A percentile compares a stretch with the other conserved stretches of the same genome.
Conservation (phyloP, 2,888 invertebrate genomes). For the Torymus auratus region DNA sequence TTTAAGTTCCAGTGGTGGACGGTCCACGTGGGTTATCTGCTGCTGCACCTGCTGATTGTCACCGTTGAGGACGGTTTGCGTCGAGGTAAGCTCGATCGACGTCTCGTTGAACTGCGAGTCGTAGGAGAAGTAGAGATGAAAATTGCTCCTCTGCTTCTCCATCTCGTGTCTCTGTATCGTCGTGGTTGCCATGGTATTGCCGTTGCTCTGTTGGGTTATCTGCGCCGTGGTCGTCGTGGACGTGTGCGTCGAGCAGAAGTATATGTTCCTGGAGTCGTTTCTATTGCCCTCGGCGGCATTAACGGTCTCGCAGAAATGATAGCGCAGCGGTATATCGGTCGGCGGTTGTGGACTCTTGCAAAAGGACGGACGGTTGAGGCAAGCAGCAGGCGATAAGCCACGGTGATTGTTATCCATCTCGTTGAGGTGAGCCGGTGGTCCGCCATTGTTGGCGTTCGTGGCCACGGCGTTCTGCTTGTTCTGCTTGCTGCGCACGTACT, state of each 20-base stretch:
- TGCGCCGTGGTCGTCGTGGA: conserved; percentile 47
- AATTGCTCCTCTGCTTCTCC: conserved; percentile 65
- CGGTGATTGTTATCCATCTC: too few species aligned
- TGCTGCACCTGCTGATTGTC: conserved; percentile 40
- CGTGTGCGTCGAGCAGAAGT: conserved; percentile 67
- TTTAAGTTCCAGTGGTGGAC: conserved; percentile 64
- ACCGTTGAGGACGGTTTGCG: conserved; percentile 58
- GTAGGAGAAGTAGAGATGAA: conserved; percentile 72
- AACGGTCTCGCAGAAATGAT: conserved; percentile 67
- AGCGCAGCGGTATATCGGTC: conserved; percentile 59
- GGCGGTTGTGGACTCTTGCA: conserved; percentile 7
- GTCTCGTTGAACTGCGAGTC: conserved; percentile 69
- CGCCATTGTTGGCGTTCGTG: conserved; percentile 3
- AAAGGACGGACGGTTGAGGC: conserved; percentile 53
- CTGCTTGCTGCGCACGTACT: conserved; percentile 83
- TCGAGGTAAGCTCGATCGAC: conserved; percentile 70
- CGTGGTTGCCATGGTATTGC: conserved; percentile 32
- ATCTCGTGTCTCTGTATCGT: conserved; percentile 27
- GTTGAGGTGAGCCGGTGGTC: conserved; percentile 1
- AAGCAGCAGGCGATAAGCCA: conserved; percentile 10
- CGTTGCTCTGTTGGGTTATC: conserved; percentile 45
- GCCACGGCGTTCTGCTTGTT: conserved; percentile 60
- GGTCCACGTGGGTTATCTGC: conserved; percentile 37
- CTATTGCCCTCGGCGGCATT: not conserved
- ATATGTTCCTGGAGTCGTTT: conserved; percentile 62